Conservation (phyloP, 2,888 invertebrate genomes). For the Cosmia trapezina region DNA sequence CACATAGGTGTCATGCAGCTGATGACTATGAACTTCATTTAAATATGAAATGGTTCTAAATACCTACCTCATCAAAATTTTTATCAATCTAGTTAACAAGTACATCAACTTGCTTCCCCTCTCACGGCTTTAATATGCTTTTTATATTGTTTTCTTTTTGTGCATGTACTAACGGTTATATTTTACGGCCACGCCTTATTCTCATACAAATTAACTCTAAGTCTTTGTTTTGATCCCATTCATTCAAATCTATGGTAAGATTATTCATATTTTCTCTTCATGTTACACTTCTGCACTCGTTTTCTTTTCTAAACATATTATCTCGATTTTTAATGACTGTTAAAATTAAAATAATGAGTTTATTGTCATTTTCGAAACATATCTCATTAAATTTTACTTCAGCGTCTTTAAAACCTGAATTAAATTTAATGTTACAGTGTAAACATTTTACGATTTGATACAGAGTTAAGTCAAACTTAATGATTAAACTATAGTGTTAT, state of each 20-base stretch:
- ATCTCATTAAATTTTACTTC: conserved; percentile 28
- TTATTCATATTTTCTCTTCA: conserved; percentile 64
- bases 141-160: conserved; percentile 68
- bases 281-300: conserved; percentile 54
- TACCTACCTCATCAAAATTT: conserved; percentile 6
- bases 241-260: conserved; percentile 60
- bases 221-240: conserved; percentile 61
- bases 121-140: conserved; percentile 77
- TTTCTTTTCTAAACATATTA: conserved; percentile 58
- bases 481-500: conserved; percentile 21
- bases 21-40: neutral
- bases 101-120: conserved; percentile 66
- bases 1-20: neutral
- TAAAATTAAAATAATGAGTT: conserved; percentile 59
- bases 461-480: conserved; percentile 15
- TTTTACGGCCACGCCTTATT: conserved; percentile 66
- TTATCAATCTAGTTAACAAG: conserved; percentile 40
- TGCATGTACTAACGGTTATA: conserved; percentile 73
- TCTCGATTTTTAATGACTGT: conserved; percentile 50
- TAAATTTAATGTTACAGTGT: conserved; percentile 11
- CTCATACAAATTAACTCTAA: conserved; percentile 58
- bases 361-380: conserved; percentile 55
- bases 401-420: neutral
- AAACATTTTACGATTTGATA: conserved; percentile 17
- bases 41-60: neutral